Base-by-base conservation (phyloP, 2,113 vertebrate genomes). In the Entosphenus tridentatus region DNA sequence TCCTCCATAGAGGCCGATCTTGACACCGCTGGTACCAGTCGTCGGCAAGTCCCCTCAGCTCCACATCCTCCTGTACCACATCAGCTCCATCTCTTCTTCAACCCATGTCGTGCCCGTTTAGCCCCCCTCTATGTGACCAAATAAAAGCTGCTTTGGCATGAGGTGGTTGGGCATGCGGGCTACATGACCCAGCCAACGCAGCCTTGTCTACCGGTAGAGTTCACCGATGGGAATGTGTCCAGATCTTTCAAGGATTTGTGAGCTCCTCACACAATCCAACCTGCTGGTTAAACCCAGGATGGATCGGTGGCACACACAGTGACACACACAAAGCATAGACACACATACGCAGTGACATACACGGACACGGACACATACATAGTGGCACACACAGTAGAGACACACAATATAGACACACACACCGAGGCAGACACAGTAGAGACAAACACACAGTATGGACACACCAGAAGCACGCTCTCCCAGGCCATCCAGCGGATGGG, bases 401-500 rank as follows among this genome's bases (percentile, higher is more conserved):
- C 18, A 18, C 76, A 95, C 93, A 39, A 3, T 16, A 62, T 16
- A 5, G 13, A 62, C 58, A 62, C 58, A 62, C 58, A 62, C 58
- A 62, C 58, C 3, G 13, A 4, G 13, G 16, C 58, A 62, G 3
- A 62, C 58, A 62, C 58, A 62, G 1, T 5, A 17, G 6, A 17
- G 1, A 14, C 9, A 65, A 8, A 18, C n/a, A 18, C 18, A 10
- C 8, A 18, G 10, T 10, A 65, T 65, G 1, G 59, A 18, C 79
- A 65, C 76, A 95, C 93, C 82, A 96, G 78, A 10, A 98, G 79
- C 72, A 96, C 90, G 79, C 93, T 96, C 76, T 96, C 93, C 93
- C 92, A 98, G 8, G 93, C 92, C 93, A 96, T 98, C 93, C 93
- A 98, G 73, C 92, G 89, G 71, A 98, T 98, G 7, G 93, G 93